Conservation (phyloP, 2,888 invertebrate genomes). For the Nasonia oneida region DNA sequence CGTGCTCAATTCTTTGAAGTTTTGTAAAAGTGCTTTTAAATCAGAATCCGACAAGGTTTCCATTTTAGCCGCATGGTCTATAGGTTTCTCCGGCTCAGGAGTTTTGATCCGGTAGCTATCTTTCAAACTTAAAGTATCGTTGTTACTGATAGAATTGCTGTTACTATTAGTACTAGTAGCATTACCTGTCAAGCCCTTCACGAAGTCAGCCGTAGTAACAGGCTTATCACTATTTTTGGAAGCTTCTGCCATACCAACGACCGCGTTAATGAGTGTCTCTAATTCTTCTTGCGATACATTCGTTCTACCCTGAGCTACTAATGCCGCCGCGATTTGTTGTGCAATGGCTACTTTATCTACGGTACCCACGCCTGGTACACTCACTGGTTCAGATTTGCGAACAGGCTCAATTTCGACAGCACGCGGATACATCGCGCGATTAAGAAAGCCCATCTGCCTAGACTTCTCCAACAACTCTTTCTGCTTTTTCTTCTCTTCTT, state of each 20-base stretch:
- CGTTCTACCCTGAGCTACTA: slow-evolving; percentile 89
- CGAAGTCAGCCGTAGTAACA: slow-evolving; percentile 80
- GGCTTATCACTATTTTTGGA: slow-evolving; percentile 80
- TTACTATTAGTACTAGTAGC: slow-evolving; percentile 26
- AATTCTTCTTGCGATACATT: slow-evolving; percentile 90
- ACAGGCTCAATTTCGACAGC: slow-evolving; percentile 66
- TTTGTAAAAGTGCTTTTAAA: slow-evolving; percentile 88
- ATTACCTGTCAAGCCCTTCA: slow-evolving; percentile 74
- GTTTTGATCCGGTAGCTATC: slow-evolving; percentile 51
- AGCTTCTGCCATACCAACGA: slow-evolving; percentile 86
- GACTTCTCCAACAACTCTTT: slow-evolving; percentile 71
- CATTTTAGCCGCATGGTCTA: slow-evolving; percentile 81
- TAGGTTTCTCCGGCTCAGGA: slow-evolving; percentile 61
- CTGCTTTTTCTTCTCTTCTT: slow-evolving; percentile 73
- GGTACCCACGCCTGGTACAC: slow-evolving; percentile 86
- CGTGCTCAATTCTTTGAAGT: slow-evolving; percentile 88
- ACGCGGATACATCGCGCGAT: slow-evolving; percentile 69
- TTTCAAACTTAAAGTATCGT: slow-evolving; percentile 22
- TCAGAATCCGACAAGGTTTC: slow-evolving; percentile 90
- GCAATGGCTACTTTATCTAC: slow-evolving; percentile 91
- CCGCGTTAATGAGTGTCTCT: slow-evolving; percentile 89
- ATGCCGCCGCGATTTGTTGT: slow-evolving; percentile 89
- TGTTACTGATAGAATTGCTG: slow-evolving; percentile 10
- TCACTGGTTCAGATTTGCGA: slow-evolving; percentile 79
- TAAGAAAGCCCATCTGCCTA: slow-evolving; percentile 66